Conservation (phyloP, 2,113 vertebrate genomes). For the Callospermophilus lateralis region DNA sequence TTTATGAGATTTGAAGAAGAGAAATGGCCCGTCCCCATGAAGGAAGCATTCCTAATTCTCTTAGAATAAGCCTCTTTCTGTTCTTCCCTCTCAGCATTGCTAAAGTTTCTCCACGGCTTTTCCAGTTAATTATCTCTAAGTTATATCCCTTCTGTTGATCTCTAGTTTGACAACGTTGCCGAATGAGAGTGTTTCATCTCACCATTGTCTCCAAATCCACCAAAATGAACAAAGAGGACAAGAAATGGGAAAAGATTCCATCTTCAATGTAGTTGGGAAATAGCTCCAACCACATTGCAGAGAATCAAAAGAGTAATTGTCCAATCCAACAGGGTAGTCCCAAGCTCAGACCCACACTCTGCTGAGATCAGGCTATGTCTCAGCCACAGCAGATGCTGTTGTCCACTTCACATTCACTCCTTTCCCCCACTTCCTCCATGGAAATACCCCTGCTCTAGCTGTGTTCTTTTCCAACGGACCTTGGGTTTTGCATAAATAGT, state of each 20-base stretch:
- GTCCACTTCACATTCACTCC: neutral
- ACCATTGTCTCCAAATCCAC: neutral
- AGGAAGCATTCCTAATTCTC: neutral
- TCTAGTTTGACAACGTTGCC: neutral
- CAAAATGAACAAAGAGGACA: neutral
- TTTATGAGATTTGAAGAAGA: conserved; percentile 13
- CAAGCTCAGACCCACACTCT: neutral
- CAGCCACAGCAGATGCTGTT: neutral
- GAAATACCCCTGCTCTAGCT: neutral
- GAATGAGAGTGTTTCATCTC: neutral
- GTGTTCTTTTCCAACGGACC: neutral
- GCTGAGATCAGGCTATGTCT: neutral
- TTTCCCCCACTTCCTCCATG: neutral
- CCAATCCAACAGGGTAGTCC: neutral
- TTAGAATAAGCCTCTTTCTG: neutral
- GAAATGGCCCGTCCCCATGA: neutral
- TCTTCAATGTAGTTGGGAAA: neutral
- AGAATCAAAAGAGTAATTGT: neutral
- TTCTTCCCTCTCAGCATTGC: neutral
- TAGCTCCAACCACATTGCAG: neutral
- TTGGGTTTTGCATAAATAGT: neutral
- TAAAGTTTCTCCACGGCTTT: neutral
- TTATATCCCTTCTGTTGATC: neutral
- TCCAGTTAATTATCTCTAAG: neutral
- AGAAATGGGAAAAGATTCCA: neutral